Evolutionary conservation across 2,888 invertebrate species (phyloP), one percentile per base, ranked within the genome.

Genomic region (Polydrusus tereticollis): DNA sequence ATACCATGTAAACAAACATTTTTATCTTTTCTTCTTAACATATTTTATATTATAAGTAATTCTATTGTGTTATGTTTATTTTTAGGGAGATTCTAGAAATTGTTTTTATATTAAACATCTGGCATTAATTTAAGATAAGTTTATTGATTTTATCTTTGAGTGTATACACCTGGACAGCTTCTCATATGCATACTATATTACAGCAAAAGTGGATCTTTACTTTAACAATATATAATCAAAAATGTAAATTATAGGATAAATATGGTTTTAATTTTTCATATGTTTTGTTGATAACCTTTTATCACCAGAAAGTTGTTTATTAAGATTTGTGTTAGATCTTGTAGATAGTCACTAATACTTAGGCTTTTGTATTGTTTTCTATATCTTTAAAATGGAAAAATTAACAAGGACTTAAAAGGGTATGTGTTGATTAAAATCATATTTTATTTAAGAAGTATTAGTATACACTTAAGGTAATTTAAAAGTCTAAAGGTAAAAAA

Each of bases 261-360:
- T 47, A 52, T 47, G 20, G 23, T 68, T 60, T 60, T 50, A 60
- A 26, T 14, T 16, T n/a, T 58, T 14, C 12, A 43, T 62, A 47
- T 23, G 45, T 67, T 47, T 43, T 62, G 68, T 62, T 69, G 68
- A 69, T 21, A 71, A 74, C 69, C 67, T 72, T 67, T 62, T 45
- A 73, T 66, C 68, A 73, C 59, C 52, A 69, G 77, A 75, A 74
- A 77, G 77, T 77, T 55, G 45, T 77, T 80, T 45, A 77, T 80
- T 80, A 79, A 80, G 79, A 80, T 83, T 82, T 82, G 82, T 83
- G 83, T 83, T 83, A 83, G 82, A 81, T 78, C 58, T 79, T 83
- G 82, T 83, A 83, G 83, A 82, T 83, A 83, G 81, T 79, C 69
- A 63, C 69, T 63, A 36, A 55, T 69, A 26, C 21, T 50, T 23